A percentile compares a stretch with the other conserved stretches of the same genome.
Conservation (phyloP, 2,113 vertebrate genomes). For the Colossoma macropomum region DNA sequence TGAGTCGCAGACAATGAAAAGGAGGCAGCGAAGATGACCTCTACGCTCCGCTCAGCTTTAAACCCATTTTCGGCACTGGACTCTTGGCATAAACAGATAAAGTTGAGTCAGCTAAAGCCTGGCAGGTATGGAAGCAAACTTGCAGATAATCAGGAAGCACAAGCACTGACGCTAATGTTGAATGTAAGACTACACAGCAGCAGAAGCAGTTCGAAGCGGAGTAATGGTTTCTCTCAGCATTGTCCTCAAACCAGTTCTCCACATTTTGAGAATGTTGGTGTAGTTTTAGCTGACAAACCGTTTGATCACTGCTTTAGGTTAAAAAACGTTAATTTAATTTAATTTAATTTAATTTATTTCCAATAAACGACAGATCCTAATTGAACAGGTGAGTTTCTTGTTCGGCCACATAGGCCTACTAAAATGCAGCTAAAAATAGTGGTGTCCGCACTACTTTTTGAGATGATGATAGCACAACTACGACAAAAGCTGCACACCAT, state of each 20-base stretch:
- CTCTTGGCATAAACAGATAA: conserved; percentile 7
- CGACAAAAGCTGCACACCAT: no score
- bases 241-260: background rate
- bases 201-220: background rate
- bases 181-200: background rate
- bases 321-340: no score
- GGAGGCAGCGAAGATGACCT: conserved; percentile 56
- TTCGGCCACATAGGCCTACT: no score
- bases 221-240: background rate
- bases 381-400: no score
- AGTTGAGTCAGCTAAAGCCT: background rate
- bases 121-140: background rate
- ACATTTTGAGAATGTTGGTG: background rate
- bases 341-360: no score
- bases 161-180: background rate
- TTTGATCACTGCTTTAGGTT: no score
- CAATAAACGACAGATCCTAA: no score
- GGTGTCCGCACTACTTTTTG: no score
- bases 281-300: no score
- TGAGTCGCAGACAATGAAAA: conserved; percentile 52
- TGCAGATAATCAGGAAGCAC: background rate
- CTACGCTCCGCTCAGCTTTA: conserved; percentile 29
- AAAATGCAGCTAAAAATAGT: no score
- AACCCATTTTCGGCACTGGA: conserved; percentile 20
- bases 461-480: no score